Percentiles rank a stretch among this genome's conserved stretches.
Evolutionary conservation across 2,113 vertebrate species (phyloP).

Genomic region (Epinephelus fuscoguttatus): DNA sequence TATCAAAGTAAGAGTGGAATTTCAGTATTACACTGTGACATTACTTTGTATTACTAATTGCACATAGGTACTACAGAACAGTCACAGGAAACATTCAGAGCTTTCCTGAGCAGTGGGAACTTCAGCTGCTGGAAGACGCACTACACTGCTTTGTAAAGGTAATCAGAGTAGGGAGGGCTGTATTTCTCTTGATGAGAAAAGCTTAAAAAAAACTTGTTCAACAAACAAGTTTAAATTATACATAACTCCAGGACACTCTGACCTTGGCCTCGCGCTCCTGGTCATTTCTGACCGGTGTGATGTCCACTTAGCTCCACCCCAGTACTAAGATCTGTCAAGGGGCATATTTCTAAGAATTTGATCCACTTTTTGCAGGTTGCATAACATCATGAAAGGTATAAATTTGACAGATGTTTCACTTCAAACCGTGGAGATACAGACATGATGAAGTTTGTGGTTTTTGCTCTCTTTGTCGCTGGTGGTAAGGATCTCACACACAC

Average conservation of each 20-base stretch:
- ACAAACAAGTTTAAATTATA: not conserved
- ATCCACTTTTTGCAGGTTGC: constrained; percentile 19
- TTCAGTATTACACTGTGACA: not conserved
- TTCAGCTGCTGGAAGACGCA: not conserved
- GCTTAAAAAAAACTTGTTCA: not conserved
- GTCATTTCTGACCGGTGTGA: not conserved
- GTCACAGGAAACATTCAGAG: not conserved
- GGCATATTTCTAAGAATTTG: constrained; percentile 41
- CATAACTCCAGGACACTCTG: not conserved
- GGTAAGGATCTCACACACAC: constrained; percentile 68
- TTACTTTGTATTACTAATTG: not conserved
- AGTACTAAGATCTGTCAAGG: not conserved
- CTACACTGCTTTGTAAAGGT: not conserved
- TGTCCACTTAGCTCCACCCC: constrained; percentile 54
- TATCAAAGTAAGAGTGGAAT: not conserved
- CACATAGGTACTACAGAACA: not conserved
- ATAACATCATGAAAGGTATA: constrained; percentile 65
- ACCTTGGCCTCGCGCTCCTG: constrained; percentile 22
- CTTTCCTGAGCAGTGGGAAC: not conserved
- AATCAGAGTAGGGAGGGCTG: not conserved
- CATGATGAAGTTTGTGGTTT: constrained; percentile 82
- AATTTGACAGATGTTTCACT: constrained; percentile 27
- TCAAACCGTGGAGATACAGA: constrained; percentile 37
- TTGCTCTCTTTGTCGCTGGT: constrained; percentile 82
- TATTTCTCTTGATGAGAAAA: constrained; percentile 18